Conservation (phyloP, 2,113 vertebrate genomes). For the Etheostoma cragini region DNA sequence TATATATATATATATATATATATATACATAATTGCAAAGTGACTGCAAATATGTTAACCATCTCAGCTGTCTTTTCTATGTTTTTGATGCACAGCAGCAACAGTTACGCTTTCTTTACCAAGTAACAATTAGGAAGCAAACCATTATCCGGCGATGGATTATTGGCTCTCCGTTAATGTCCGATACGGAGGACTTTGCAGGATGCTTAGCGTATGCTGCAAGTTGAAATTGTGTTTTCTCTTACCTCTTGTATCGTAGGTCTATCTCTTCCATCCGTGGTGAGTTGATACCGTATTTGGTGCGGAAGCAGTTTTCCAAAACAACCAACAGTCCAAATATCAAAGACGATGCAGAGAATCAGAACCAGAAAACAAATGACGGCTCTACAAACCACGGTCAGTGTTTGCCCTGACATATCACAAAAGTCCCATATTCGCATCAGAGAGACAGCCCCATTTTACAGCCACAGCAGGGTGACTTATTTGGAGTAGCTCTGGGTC, state of each 20-base stretch:
- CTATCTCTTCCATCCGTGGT: constrained; percentile 93
- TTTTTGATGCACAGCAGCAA: neutral
- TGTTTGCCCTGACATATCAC: neutral
- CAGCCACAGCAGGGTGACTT: neutral
- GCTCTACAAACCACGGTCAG: constrained; percentile 66
- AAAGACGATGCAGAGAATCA: constrained; percentile 88
- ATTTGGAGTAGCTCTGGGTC: constrained; percentile 6
- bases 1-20: too few relatives aligned
- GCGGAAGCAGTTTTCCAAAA: constrained; percentile 93
- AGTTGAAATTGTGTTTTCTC: neutral
- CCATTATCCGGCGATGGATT: neutral
- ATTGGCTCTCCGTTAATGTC: neutral
- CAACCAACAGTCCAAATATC: constrained; percentile 77
- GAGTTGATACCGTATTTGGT: constrained; percentile 96
- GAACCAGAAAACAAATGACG: constrained; percentile 87
- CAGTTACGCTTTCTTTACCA: neutral
- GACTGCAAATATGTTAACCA: neutral
- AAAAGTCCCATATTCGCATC: neutral
- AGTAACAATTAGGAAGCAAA: neutral
- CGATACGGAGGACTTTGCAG: neutral
- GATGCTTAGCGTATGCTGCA: too few relatives aligned
- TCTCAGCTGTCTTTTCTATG: neutral
- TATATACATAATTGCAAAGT: constrained; percentile 1
- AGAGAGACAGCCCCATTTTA: neutral
- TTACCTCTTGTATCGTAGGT: constrained; percentile 78